Conservation (phyloP, 2,113 vertebrate genomes). For the Epinephelus cyanopodus region DNA sequence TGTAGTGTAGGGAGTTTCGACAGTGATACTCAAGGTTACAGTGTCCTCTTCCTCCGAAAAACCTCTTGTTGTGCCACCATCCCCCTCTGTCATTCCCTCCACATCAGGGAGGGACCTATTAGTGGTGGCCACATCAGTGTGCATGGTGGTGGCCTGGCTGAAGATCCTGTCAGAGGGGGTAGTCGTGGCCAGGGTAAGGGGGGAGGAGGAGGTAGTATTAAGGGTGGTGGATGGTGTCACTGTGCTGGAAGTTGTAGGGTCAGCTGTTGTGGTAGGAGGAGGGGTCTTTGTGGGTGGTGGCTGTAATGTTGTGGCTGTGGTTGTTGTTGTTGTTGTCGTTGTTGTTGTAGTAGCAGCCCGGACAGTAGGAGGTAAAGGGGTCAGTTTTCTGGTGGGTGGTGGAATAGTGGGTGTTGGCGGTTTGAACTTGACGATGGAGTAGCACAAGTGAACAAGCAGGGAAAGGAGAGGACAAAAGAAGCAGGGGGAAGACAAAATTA, state of each 20-base stretch:
- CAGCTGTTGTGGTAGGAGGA: slow-evolving; percentile 60
- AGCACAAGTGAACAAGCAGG: slow-evolving; percentile 33
- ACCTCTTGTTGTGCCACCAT: slow-evolving; percentile 10
- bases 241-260: slow-evolving; percentile 32
- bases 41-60: slow-evolving; percentile 29
- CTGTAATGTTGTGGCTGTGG: slow-evolving; percentile 25
- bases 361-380: slow-evolving; percentile 59
- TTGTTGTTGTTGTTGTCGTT: slow-evolving; percentile 31
- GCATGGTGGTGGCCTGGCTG: slow-evolving; percentile 43
- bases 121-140: slow-evolving; percentile 33
- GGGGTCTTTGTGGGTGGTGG: slow-evolving; percentile 54
- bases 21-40: slow-evolving; percentile 18
- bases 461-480: slow-evolving; percentile 34
- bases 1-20: slow-evolving; percentile 35
- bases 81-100: slow-evolving; percentile 16
- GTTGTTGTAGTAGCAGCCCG: slow-evolving; percentile 47
- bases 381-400: slow-evolving; percentile 66
- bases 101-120: background rate
- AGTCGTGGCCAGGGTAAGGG: slow-evolving; percentile 35
- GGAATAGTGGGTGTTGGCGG: slow-evolving; percentile 72
- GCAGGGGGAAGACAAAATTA: slow-evolving; percentile 61
- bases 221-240: slow-evolving; percentile 48
- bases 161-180: slow-evolving; percentile 43
- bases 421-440: slow-evolving; percentile 76
- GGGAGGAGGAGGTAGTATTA: slow-evolving; percentile 44